These are phyloP conservation scores for Kryphioiulus occultus DNA, from an alignment of 2,888 invertebrate genomes.

Conservation along the genomic window DNA sequence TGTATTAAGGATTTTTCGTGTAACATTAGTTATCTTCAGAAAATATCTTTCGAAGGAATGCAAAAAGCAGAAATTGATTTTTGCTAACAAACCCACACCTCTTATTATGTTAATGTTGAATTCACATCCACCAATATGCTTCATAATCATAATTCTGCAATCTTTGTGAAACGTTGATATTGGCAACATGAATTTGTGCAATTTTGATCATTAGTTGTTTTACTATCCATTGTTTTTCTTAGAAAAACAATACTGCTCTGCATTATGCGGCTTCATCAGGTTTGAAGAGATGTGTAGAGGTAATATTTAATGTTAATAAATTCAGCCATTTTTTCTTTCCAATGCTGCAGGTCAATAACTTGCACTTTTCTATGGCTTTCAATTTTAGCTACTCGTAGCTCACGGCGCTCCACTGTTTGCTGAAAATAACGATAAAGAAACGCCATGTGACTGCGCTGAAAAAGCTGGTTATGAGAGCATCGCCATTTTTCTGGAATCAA, in stretches of 20 bases:
- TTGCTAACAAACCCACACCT: no score
- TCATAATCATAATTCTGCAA: no score
- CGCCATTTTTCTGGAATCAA: constrained; percentile 71
- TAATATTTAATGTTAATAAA: constrained; percentile 54
- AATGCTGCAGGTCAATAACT: neutral
- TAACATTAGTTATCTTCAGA: no score
- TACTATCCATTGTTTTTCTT: constrained; percentile 55
- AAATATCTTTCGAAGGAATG: no score
- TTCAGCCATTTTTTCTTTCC: neutral
- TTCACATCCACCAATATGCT: no score
- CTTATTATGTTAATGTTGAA: no score
- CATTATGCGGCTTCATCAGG: constrained; percentile 73
- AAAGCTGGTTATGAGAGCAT: constrained; percentile 69
- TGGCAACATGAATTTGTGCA: neutral
- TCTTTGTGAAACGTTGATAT: no score
- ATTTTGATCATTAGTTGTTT: neutral
- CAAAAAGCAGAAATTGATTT: no score
- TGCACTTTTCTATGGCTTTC: neutral
- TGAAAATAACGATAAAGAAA: constrained; percentile 71
- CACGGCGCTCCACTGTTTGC: constrained; percentile 70
- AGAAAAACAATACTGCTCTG: constrained; percentile 73
- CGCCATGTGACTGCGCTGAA: constrained; percentile 73
- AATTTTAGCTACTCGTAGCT: constrained; percentile 65
- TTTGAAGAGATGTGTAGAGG: constrained; percentile 70
- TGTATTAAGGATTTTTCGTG: no score